Conservation (phyloP, 1,140 invertebrate species). For the Leptinotarsa lineolata region DNA sequence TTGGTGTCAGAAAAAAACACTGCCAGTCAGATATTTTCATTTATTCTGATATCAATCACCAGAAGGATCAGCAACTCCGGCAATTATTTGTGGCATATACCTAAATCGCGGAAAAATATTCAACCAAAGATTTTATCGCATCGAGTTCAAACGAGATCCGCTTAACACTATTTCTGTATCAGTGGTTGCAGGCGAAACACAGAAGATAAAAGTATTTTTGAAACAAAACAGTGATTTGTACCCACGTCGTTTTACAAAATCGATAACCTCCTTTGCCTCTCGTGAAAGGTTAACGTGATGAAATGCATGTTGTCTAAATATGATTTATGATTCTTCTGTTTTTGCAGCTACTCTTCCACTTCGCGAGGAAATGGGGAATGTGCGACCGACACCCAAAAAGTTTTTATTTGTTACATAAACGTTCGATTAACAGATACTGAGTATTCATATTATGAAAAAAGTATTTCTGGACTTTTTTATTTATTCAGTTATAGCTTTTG, state of each 20-base stretch:
- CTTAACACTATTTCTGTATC: neutral
- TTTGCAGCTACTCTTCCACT: neutral
- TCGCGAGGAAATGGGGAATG: neutral
- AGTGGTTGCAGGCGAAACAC: neutral
- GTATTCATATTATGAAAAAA: too few relatives aligned
- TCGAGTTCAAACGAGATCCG: neutral
- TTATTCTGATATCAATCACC: too few relatives aligned
- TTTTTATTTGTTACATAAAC: too few relatives aligned
- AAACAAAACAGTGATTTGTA: slow-evolving; percentile 21
- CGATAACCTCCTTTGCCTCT: slow-evolving; percentile 12
- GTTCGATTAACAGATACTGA: too few relatives aligned
- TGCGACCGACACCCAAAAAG: neutral
- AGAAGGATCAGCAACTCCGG: too few relatives aligned
- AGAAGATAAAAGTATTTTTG: neutral
- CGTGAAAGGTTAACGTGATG: slow-evolving; percentile 18
- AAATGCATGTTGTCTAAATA: slow-evolving; percentile 17
- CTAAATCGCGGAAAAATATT: neutral
- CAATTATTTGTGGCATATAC: too few relatives aligned
- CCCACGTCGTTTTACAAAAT: neutral
- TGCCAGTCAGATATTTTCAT: too few relatives aligned
- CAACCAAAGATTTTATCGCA: neutral
- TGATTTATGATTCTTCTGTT: slow-evolving; percentile 7
- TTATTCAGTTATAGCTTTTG: too few relatives aligned
- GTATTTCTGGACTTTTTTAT: too few relatives aligned
- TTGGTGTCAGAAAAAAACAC: too few relatives aligned